phyloP scores from a whole-genome alignment of 2,888 invertebrate genomes.

The Eupelmus urozonus region DNA sequence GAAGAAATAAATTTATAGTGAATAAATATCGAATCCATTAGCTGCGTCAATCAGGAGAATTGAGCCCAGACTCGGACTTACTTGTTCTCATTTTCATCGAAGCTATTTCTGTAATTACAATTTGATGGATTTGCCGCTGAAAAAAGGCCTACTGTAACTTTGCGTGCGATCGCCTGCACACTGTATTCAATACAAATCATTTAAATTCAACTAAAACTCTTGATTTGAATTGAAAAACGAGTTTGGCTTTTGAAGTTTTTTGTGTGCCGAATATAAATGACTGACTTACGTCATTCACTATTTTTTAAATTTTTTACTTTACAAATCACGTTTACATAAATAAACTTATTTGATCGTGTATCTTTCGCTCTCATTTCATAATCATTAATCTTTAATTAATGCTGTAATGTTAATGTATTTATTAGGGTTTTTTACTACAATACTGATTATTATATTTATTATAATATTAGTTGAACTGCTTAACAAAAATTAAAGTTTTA shows the following conservation, averaged over 20 bases:
- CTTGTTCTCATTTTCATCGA: conserved; percentile 65
- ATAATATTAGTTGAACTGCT: too few relatives aligned
- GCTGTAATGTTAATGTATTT: too few relatives aligned
- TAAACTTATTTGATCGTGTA: too few relatives aligned
- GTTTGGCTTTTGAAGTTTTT: neutral
- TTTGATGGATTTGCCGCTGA: conserved; percentile 62
- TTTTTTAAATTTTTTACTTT: too few relatives aligned
- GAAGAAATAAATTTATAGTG: conserved; percentile 34
- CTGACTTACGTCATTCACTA: too few relatives aligned
- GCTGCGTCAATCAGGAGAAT: conserved; percentile 47
- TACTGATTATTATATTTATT: too few relatives aligned
- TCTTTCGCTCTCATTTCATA: too few relatives aligned
- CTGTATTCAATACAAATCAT: neutral
- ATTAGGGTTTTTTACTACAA: too few relatives aligned
- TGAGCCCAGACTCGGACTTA: conserved; percentile 29
- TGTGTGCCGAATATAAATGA: too few relatives aligned
- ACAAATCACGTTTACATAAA: too few relatives aligned
- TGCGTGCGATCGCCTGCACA: neutral
- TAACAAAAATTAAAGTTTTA: too few relatives aligned
- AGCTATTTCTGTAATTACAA: conserved; percentile 62
- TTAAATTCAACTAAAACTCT: conserved; percentile 32
- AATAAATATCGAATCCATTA: conserved; percentile 51
- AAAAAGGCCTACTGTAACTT: conserved; percentile 53
- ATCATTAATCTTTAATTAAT: too few relatives aligned
- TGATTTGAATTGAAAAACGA: conserved; percentile 35